Evolutionary conservation across 2,797 vertebrate species (phyloP), one percentile per base, ranked within the genome.

Genomic region (Gambelia wislizenii): DNA sequence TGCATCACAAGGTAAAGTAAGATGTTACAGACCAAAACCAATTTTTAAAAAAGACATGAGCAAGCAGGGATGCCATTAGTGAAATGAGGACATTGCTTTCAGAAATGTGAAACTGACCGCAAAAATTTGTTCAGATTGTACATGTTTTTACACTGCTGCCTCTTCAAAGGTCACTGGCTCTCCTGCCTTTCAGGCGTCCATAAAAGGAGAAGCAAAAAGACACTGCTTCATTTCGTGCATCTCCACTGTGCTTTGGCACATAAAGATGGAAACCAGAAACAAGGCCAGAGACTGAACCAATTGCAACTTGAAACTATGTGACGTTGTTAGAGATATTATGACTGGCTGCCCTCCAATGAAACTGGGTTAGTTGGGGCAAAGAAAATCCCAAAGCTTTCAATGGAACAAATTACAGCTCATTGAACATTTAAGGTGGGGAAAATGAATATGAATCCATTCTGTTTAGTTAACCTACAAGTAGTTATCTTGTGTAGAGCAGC

Each of bases 201-300:
- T 59, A 85, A 79, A 89, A 79, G 54, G 49, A 56, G 47, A 80
- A 80, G 77, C 10, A 54, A 49, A 80, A 56, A 39, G 47, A 18
- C n/a, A 39, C n/a, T 52, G 42, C 20, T 87, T 44, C 33, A 39
- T 78, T 85, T 39, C 54, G 18, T 70, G 61, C 10, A 72, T 79
- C 52, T 61, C 85, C 42, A 2, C 20, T 30, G 49, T 36, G 83
- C 75, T 20, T 80, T 44, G 49, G 33, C 82, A 84, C 61, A 70
- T n/a, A n/a, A 33, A 82, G 72, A 89, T 84, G 61, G 87, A 89
- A 89, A 67, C 69, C 33, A 81, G 86, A 88, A 83, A 27, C 61
- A 33, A 54, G 47, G 61, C 36, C 70, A 88, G 61, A 74, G 42
- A 14, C 80, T 78, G 59, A 79, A 85, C 33, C 47, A 30, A 80